Base-by-base conservation (phyloP, 2,888 invertebrate species). In the Xylophagus ater region DNA sequence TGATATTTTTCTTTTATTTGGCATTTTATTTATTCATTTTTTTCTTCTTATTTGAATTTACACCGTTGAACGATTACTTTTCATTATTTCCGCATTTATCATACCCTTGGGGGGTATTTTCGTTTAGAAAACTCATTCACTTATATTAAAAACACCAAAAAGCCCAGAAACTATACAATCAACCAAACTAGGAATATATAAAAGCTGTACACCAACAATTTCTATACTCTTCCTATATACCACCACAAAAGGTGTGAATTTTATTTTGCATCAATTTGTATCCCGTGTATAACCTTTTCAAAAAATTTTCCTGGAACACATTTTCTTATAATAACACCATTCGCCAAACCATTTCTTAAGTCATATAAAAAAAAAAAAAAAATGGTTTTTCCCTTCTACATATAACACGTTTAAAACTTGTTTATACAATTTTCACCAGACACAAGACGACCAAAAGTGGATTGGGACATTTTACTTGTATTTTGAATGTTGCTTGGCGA, bases 31-130 rank as follows among this genome's bases (percentile, higher is more conserved):
- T 37, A 17, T 19, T 14, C 9, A n/a, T 15, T 24, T 24, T 29
- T 18, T 15, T 36, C 20, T 36, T 29, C 29, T 36, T 36, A 20
- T 29, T 28, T 21, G 20, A 20, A 13, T 23, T 18, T 25, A 14
- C 21, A 31, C 25, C 31, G 31, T 30, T 31, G 37, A 37, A 24
- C 37, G 37, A 37, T 37, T 37, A 37, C 37, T 37, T 37, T 37
- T 31, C 37, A 37, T 37, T 37, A 37, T 37, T 37, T 24, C 37
- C 31, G 31, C 37, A 37, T 37, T 37, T 37, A 37, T 37, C 37
- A 31, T 31, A 17, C 37, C 37, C 37, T 24, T 31, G 37, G 37
- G 37, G 15, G 31, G 23, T 31, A 37, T 37, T 37, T 24, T 24
- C 21, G 18, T 12, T 37, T n/a, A n/a, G n/a, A n/a, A n/a, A n/a